These are phyloP conservation scores for Cerastis rubricosa DNA, from an alignment of 2,888 invertebrate genomes.

Conservation along the genomic window DNA sequence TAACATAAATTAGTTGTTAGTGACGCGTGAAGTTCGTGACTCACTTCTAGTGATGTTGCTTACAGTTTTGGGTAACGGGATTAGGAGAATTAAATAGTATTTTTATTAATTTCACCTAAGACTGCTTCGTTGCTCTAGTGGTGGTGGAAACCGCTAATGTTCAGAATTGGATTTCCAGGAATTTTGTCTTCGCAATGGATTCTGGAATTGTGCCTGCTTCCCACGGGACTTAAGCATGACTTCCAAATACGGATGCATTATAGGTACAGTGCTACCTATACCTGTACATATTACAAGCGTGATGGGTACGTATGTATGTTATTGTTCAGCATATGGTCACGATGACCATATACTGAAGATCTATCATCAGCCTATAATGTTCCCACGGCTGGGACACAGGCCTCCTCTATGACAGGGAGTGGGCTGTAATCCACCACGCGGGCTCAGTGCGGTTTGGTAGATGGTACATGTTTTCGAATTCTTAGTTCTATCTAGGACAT, in stretches of 20 bases:
- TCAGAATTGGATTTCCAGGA: neutral
- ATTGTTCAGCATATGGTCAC: neutral
- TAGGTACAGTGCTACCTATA: neutral
- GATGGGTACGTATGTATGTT: neutral
- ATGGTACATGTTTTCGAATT: too few species aligned
- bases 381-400: too few species aligned
- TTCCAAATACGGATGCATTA: neutral
- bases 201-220: neutral
- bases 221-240: neutral
- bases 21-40: slow-evolving; percentile 89
- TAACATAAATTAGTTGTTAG: slow-evolving; percentile 89
- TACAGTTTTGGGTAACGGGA: slow-evolving; percentile 22
- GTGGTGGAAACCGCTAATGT: neutral
- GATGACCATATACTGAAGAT: too few species aligned
- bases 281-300: neutral
- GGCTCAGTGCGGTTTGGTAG: too few species aligned
- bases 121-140: neutral
- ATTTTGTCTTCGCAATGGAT: neutral
- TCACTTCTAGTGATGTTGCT: slow-evolving; percentile 71
- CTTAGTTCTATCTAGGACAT: too few species aligned
- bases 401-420: too few species aligned
- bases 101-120: neutral
- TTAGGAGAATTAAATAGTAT: neutral
- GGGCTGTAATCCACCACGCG: too few species aligned
- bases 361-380: too few species aligned